Conservation (phyloP, 2,113 vertebrate species). For the Promerops cafer region DNA sequence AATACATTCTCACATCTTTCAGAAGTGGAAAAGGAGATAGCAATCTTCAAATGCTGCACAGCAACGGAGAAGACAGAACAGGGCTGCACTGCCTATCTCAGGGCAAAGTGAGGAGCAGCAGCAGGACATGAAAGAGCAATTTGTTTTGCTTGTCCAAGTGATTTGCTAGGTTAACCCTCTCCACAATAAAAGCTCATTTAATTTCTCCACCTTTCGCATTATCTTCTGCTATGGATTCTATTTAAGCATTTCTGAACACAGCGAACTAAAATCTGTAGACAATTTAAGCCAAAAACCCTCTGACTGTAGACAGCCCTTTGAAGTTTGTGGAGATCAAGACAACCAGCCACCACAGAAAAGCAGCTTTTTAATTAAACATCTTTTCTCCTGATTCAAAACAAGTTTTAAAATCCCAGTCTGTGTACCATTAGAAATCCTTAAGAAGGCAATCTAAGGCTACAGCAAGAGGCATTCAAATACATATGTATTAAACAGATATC, state of each 20-base stretch:
- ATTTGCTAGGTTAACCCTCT: background rate
- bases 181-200: background rate
- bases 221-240: background rate
- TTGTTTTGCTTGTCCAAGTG: background rate
- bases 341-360: conserved; percentile 12
- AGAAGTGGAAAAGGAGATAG: background rate
- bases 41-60: background rate
- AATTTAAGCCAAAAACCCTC: conserved; percentile 28
- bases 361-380: conserved; percentile 42
- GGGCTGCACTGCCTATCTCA: accelerated
- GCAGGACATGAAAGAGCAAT: background rate
- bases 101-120: background rate
- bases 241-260: conserved; percentile 7
- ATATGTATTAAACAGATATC: accelerated
- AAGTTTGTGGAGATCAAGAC: conserved; percentile 28
- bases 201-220: conserved; percentile 2
- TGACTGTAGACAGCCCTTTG: conserved; percentile 26
- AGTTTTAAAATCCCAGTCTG: background rate
- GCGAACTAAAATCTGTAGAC: conserved; percentile 13
- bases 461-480: background rate
- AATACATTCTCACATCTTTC: background rate
- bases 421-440: background rate
- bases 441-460: background rate
- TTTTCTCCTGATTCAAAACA: background rate
- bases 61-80: background rate